Percentiles rank a stretch among this genome's conserved stretches.
Evolutionary conservation across 2,888 invertebrate species (phyloP).

Genomic region (Polydrusus cervinus): DNA sequence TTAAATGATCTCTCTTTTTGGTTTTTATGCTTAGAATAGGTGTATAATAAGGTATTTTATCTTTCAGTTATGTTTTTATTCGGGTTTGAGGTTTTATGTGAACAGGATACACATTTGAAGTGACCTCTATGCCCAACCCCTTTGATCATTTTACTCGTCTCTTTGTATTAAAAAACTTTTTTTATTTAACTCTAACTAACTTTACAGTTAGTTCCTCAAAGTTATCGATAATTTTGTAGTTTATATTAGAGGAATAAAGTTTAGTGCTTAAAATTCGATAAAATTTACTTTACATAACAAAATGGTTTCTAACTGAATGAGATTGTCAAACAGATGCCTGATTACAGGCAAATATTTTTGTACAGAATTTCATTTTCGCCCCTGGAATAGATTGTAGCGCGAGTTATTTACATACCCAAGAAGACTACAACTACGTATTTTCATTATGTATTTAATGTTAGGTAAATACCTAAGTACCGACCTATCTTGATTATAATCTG

Average conservation of each 20-base stretch:
- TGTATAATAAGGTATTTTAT: slow-evolving; percentile 27
- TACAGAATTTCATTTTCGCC: neutral
- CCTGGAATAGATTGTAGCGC: neutral
- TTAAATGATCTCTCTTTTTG: slow-evolving; percentile 3
- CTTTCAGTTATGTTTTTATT: neutral
- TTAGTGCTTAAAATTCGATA: neutral
- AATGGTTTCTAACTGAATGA: slow-evolving; percentile 5
- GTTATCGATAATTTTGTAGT: neutral
- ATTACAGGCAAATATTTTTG: neutral
- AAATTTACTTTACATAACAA: slow-evolving; percentile 18
- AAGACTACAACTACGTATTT: too few relatives aligned
- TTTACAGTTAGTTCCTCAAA: neutral
- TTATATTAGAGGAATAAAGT: neutral
- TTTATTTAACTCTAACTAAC: neutral
- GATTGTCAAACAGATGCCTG: neutral
- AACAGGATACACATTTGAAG: slow-evolving; percentile 16
- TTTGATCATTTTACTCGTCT: slow-evolving; percentile 38
- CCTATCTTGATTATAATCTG: too few relatives aligned
- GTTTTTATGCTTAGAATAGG: slow-evolving; percentile 5
- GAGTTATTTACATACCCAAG: neutral
- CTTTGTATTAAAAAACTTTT: slow-evolving; percentile 38
- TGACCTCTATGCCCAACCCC: slow-evolving; percentile 51
- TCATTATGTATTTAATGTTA: too few relatives aligned
- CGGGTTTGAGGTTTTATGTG: neutral
- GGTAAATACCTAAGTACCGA: too few relatives aligned